Percentiles rank a stretch among this genome's conserved stretches.
Conservation (phyloP, 1,140 invertebrate genomes). For the Penaeus vannamei region DNA sequence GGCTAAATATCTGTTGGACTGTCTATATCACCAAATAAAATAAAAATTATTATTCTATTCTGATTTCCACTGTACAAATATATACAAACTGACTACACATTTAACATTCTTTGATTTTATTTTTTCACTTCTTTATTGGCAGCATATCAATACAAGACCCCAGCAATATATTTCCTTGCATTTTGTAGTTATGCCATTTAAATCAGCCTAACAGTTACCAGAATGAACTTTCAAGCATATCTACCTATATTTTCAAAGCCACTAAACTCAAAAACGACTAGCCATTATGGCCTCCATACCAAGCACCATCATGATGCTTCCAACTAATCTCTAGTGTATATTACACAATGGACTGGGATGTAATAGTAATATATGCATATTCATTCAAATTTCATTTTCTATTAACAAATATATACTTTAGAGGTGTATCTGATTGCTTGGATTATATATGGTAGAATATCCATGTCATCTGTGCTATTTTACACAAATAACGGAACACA, state of each 20-base stretch:
- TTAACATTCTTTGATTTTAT: background rate
- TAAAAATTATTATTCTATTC: slow-evolving; percentile 7
- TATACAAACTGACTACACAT: background rate
- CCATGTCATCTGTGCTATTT: too few relatives aligned
- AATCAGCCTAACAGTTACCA: background rate
- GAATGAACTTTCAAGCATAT: background rate
- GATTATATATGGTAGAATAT: too few relatives aligned
- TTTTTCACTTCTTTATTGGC: too few relatives aligned
- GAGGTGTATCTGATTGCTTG: too few relatives aligned
- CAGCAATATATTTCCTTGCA: too few relatives aligned
- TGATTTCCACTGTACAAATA: slow-evolving; percentile 14
- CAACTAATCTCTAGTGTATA: slow-evolving; percentile 17
- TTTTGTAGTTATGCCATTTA: background rate
- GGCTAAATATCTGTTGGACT: slow-evolving; percentile 38
- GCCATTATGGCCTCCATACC: slow-evolving; percentile 51
- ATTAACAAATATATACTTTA: slow-evolving; percentile 28
- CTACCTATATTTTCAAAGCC: background rate
- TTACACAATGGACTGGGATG: slow-evolving; percentile 46
- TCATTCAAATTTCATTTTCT: slow-evolving; percentile 36
- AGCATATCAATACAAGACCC: too few relatives aligned
- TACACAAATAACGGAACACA: too few relatives aligned
- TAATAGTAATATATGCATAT: slow-evolving; percentile 27
- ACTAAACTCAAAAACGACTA: slow-evolving; percentile 43
- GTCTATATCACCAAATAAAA: slow-evolving; percentile 16
- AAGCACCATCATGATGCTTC: slow-evolving; percentile 52